A percentile compares a stretch with the other conserved stretches of the same genome.
phyloP scores from a whole-genome alignment of 2,888 invertebrate species.

The Mayetiola destructor region DNA sequence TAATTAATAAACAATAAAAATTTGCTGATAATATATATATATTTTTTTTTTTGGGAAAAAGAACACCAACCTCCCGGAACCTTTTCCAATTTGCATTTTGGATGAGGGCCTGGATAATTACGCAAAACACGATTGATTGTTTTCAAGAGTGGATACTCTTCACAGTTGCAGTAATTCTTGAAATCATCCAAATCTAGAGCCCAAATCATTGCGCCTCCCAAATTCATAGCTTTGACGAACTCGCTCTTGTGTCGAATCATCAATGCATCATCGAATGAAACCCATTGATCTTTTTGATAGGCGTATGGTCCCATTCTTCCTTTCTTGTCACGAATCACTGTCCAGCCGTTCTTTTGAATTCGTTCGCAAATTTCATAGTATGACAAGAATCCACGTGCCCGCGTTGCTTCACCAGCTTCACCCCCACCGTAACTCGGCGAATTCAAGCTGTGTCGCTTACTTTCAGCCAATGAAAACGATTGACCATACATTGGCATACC shows the following conservation, averaged over 20 bases:
- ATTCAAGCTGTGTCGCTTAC: constrained; percentile 49
- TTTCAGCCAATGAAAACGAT: constrained; percentile 65
- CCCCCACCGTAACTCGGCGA: constrained; percentile 72
- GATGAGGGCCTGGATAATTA: constrained; percentile 48
- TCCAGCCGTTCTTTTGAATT: constrained; percentile 60
- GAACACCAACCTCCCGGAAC: not conserved
- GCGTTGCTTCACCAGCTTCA: constrained; percentile 74
- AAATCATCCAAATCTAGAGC: constrained; percentile 80
- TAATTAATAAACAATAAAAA: not conserved
- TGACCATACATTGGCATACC: constrained; percentile 85
- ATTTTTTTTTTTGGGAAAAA: not conserved
- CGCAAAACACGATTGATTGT: constrained; percentile 70
- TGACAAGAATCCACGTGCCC: constrained; percentile 73
- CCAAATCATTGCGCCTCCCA: constrained; percentile 85
- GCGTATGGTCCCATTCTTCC: constrained; percentile 83
- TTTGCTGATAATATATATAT: not conserved
- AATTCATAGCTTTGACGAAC: constrained; percentile 59
- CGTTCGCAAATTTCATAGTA: constrained; percentile 84
- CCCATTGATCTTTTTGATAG: constrained; percentile 74
- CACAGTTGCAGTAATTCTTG: constrained; percentile 64
- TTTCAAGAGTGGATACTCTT: constrained; percentile 61
- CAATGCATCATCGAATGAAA: constrained; percentile 76
- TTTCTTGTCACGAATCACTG: constrained; percentile 58
- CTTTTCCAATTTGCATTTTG: constrained; percentile 42
- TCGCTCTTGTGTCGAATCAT: constrained; percentile 74